These are phyloP conservation scores for Hemiprocne comata DNA, from an alignment of 2,113 vertebrate genomes.

Conservation along the genomic window DNA sequence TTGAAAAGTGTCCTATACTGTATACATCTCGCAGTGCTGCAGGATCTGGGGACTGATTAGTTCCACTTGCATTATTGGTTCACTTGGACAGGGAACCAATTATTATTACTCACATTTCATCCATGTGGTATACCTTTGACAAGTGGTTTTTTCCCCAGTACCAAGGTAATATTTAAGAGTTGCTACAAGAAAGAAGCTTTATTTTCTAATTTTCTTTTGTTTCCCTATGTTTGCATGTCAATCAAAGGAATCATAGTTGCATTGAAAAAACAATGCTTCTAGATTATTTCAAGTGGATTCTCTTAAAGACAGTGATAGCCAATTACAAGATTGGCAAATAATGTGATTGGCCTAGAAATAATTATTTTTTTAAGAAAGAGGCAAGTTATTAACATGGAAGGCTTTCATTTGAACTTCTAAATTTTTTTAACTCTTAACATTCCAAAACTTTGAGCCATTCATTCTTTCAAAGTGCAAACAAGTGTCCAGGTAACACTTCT, in stretches of 20 bases:
- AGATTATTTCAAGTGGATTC: neutral
- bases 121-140: neutral
- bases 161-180: neutral
- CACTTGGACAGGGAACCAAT: neutral
- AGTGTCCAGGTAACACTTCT: neutral
- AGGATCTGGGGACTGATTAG: neutral
- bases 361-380: neutral
- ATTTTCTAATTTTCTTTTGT: neutral
- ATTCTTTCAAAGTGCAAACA: neutral
- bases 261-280: neutral
- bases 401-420: neutral
- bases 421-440: neutral
- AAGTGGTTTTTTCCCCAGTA: no score
- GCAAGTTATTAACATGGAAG: neutral
- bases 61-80: neutral
- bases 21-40: neutral
- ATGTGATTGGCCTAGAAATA: neutral
- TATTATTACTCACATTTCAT: neutral
- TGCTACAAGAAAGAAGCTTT: neutral
- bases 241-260: neutral
- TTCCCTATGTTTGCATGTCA: neutral
- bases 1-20: neutral
- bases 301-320: neutral
- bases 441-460: neutral
- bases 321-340: neutral